These are phyloP conservation scores for Benthochromis sp. DNA, from an alignment of 2,113 vertebrate species.

Conservation along the genomic window DNA sequence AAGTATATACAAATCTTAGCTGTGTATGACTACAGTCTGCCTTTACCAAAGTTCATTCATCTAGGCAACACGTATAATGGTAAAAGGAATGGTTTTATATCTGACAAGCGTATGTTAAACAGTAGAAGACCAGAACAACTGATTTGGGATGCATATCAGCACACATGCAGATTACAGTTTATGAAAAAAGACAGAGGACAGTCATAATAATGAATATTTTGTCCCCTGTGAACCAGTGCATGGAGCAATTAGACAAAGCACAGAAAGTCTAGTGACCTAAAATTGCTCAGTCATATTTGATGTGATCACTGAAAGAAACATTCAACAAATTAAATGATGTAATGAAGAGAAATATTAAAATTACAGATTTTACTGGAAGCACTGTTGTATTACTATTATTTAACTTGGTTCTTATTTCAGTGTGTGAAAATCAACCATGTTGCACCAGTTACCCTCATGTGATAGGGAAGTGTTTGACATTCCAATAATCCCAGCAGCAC, in stretches of 20 bases:
- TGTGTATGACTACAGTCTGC: neutral
- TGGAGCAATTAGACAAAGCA: neutral
- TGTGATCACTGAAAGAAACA: neutral
- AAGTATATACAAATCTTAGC: neutral
- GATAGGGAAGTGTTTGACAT: neutral
- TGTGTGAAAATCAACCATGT: neutral
- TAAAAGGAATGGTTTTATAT: neutral
- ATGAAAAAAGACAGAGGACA: neutral
- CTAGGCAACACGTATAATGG: neutral
- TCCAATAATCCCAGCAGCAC: neutral
- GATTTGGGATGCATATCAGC: constrained; percentile 8
- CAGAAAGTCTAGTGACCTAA: neutral
- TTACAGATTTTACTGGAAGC: constrained; percentile 37
- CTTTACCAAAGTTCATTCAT: constrained; percentile 11
- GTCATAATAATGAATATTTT: constrained; percentile 1
- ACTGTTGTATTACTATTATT: constrained; percentile 17
- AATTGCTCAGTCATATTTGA: neutral
- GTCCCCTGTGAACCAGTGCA: neutral
- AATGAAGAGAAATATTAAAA: neutral
- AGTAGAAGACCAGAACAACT: neutral
- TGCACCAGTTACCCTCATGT: neutral
- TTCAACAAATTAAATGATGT: neutral
- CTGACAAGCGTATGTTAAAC: neutral
- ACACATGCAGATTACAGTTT: constrained; percentile 49
- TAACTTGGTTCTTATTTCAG: neutral